phyloP scores from a whole-genome alignment of 2,888 invertebrate species.

The Plagodis dolabraria region DNA sequence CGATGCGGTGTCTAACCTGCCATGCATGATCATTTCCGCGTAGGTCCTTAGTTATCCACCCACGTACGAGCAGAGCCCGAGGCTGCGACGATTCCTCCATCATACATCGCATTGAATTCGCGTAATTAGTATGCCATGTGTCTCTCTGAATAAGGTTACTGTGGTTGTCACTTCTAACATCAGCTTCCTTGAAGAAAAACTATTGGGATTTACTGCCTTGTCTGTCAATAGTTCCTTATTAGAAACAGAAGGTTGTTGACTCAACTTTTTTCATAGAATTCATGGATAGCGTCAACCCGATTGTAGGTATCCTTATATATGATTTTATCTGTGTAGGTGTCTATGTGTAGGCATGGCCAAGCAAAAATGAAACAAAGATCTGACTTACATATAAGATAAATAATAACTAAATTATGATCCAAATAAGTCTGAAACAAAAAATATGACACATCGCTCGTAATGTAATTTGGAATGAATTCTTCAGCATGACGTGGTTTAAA shows the following conservation, averaged over 20 bases:
- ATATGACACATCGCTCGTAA: slow-evolving; percentile 10
- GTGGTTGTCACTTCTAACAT: slow-evolving; percentile 47
- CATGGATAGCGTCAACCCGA: slow-evolving; percentile 5
- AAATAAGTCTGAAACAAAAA: slow-evolving; percentile 1
- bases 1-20: slow-evolving; percentile 49
- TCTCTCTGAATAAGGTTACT: slow-evolving; percentile 53
- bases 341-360: too few relatives aligned
- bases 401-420: too few relatives aligned
- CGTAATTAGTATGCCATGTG: slow-evolving; percentile 72
- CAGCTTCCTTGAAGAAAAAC: slow-evolving; percentile 47
- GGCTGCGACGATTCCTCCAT: slow-evolving; percentile 57
- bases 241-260: slow-evolving; percentile 25
- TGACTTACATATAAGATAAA: too few relatives aligned
- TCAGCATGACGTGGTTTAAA: slow-evolving; percentile 13
- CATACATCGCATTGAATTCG: slow-evolving; percentile 53
- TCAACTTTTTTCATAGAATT: slow-evolving; percentile 31
- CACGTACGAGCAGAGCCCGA: slow-evolving; percentile 67
- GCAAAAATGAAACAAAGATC: too few relatives aligned
- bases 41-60: slow-evolving; percentile 73
- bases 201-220: slow-evolving; percentile 34
- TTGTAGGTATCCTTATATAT: too few relatives aligned
- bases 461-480: background rate
- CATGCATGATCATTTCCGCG: slow-evolving; percentile 68
- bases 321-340: too few relatives aligned
- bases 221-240: slow-evolving; percentile 19